Percentiles rank a stretch among this genome's conserved stretches.
phyloP scores from a whole-genome alignment of 2,888 invertebrate genomes.

The Euclidia mi region DNA sequence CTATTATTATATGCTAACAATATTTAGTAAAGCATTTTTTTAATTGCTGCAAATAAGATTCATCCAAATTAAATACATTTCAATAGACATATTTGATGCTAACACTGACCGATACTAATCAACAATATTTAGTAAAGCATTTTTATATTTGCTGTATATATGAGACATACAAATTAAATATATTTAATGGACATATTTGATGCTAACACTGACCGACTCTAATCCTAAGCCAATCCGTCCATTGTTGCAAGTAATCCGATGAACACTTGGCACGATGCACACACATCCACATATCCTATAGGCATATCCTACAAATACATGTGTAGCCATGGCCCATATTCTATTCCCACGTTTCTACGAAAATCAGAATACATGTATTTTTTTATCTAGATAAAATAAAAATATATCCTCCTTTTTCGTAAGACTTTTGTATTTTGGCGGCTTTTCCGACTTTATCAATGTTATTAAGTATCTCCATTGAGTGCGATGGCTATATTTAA shows the following conservation, averaged over 20 bases:
- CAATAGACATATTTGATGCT: too few species aligned
- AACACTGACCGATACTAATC: not conserved
- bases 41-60: too few species aligned
- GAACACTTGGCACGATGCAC: not conserved
- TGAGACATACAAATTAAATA: too few species aligned
- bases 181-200: too few species aligned
- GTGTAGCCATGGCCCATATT: slow-evolving; percentile 34
- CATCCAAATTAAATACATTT: too few species aligned
- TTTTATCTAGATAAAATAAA: slow-evolving; percentile 51
- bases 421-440: slow-evolving; percentile 26
- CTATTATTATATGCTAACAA: too few species aligned
- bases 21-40: too few species aligned
- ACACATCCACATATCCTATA: slow-evolving; percentile 1
- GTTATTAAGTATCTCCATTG: slow-evolving; percentile 21
- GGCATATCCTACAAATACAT: slow-evolving; percentile 11
- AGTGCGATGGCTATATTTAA: slow-evolving; percentile 35
- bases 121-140: too few species aligned
- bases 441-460: slow-evolving; percentile 27
- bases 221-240: not conserved
- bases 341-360: slow-evolving; percentile 26
- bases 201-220: too few species aligned
- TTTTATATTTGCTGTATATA: too few species aligned
- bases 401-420: slow-evolving; percentile 28
- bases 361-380: too few species aligned
- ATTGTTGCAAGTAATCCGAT: slow-evolving; percentile 4